A percentile compares a stretch with the other conserved stretches of the same genome.
Evolutionary conservation across 2,797 vertebrate genomes (phyloP).

Genomic region (Danio choprae): DNA sequence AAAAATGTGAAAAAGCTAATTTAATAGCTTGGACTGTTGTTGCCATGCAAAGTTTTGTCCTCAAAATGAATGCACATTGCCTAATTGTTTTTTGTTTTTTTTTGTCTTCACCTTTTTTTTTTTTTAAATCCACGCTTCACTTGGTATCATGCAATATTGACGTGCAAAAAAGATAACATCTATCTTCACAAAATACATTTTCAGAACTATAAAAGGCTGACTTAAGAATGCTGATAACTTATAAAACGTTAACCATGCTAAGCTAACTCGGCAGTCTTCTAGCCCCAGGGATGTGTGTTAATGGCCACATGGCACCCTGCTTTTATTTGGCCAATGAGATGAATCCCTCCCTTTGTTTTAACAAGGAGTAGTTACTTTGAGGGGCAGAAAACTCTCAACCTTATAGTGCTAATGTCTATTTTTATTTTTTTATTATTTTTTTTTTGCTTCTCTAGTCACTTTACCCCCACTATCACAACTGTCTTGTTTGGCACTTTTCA

Average conservation of each 20-base stretch:
- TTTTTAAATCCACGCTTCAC: constrained; percentile 79
- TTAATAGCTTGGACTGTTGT: constrained; percentile 76
- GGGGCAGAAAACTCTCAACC: constrained; percentile 70
- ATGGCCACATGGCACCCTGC: constrained; percentile 70
- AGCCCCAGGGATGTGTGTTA: constrained; percentile 78
- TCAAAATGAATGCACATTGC: constrained; percentile 76
- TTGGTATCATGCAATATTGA: constrained; percentile 87
- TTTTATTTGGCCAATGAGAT: constrained; percentile 72
- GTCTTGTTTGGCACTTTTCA: constrained; percentile 87
- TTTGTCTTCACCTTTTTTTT: constrained; percentile 63
- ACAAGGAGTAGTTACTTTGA: constrained; percentile 68
- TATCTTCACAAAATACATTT: constrained; percentile 88
- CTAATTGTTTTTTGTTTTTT: constrained; percentile 70
- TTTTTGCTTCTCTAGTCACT: constrained; percentile 59
- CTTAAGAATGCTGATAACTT: constrained; percentile 84
- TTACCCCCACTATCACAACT: constrained; percentile 68
- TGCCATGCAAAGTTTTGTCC: constrained; percentile 81
- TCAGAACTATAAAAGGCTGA: constrained; percentile 86
- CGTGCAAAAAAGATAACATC: constrained; percentile 89
- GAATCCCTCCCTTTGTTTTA: constrained; percentile 60
- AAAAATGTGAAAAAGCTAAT: constrained; percentile 72
- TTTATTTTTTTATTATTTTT: no score
- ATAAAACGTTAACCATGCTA: constrained; percentile 78
- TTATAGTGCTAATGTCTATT: constrained; percentile 67
- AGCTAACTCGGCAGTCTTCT: constrained; percentile 73